phyloP scores from a whole-genome alignment of 1,140 invertebrate species.

The Cheumatopsyche charites region DNA sequence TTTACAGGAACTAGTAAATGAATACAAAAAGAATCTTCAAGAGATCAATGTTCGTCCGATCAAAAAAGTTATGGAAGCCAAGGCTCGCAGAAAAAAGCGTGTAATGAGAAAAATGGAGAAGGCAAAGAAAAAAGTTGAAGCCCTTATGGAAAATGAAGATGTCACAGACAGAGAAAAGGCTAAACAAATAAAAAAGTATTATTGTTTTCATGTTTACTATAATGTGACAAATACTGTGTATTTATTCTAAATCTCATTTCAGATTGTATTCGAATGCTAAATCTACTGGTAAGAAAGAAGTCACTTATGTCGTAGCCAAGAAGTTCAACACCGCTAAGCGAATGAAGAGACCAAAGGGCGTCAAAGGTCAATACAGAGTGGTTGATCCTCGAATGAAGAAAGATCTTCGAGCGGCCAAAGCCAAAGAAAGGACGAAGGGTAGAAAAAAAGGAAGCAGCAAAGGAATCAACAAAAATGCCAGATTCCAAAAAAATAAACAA shows the following conservation, averaged over 20 bases:
- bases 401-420: constrained; percentile 76
- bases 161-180: constrained; percentile 91
- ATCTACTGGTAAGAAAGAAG: constrained; percentile 82
- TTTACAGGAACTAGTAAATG: constrained; percentile 68
- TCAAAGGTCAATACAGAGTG: constrained; percentile 92
- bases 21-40: constrained; percentile 77
- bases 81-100: constrained; percentile 94
- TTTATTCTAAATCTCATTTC: constrained; percentile 40
- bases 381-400: constrained; percentile 98
- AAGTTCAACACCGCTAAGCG: constrained; percentile 82
- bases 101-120: constrained; percentile 85
- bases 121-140: constrained; percentile 95
- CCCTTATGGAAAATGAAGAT: constrained; percentile 87
- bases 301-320: constrained; percentile 94
- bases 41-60: constrained; percentile 94
- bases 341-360: constrained; percentile 78
- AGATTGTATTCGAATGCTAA: constrained; percentile 94
- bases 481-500: constrained; percentile 50
- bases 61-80: constrained; percentile 98
- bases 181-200: constrained; percentile 87
- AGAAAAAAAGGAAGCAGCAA: constrained; percentile 45
- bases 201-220: constrained; percentile 39
- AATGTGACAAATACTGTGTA: background rate
- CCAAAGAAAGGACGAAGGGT: constrained; percentile 62
- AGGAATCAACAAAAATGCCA: constrained; percentile 17